Conservation (phyloP, 2,113 vertebrate genomes). For the Grallaria varia region DNA sequence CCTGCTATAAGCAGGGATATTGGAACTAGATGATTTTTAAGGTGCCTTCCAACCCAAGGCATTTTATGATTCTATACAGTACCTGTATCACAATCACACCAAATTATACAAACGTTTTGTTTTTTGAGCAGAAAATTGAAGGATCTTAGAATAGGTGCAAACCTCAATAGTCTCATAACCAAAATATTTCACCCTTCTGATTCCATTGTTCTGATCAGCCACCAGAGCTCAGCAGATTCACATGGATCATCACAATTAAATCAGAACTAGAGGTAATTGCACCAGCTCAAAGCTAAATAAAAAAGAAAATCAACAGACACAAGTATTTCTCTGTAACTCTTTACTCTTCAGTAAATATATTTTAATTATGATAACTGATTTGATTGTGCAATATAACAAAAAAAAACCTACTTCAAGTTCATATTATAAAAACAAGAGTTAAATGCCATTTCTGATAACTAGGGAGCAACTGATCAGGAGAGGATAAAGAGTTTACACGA, state of each 20-base stretch:
- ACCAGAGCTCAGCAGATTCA: neutral
- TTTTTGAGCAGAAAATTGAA: neutral
- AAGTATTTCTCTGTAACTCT: neutral
- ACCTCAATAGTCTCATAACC: neutral
- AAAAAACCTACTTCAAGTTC: neutral
- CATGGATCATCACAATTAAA: neutral
- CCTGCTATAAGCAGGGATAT: rapidly evolving
- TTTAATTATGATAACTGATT: neutral
- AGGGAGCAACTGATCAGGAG: neutral
- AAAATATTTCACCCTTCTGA: neutral
- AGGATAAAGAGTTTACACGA: neutral
- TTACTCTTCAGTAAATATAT: neutral
- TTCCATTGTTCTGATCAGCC: neutral
- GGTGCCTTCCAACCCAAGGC: neutral
- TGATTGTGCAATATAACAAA: neutral
- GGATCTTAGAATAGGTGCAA: neutral
- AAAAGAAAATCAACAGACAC: neutral
- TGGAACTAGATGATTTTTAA: neutral
- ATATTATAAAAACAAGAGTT: neutral
- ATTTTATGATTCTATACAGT: neutral
- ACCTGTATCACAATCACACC: neutral
- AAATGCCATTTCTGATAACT: neutral
- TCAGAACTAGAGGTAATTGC: neutral
- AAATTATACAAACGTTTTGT: neutral
- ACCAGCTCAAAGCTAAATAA: neutral